Percentiles rank a stretch among this genome's conserved stretches.
Conservation (phyloP, 2,888 invertebrate species). For the Heteropelma amictum region DNA sequence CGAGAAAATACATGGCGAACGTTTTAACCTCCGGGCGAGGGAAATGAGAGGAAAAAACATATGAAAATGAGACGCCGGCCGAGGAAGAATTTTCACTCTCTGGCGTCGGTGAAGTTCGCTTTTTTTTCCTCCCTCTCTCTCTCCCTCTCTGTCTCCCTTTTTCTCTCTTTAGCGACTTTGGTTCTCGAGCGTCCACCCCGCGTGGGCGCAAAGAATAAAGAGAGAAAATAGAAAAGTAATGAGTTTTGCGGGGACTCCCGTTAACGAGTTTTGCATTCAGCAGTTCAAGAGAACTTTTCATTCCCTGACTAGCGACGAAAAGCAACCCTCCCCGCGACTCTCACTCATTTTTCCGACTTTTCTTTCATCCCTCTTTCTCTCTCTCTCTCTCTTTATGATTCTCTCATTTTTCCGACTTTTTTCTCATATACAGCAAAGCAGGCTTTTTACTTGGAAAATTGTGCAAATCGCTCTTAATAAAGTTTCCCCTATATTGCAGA, state of each 20-base stretch:
- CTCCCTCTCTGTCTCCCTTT: slow-evolving; percentile 23
- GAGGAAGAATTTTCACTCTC: slow-evolving; percentile 40
- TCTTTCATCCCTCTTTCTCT: neutral
- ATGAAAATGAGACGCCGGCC: slow-evolving; percentile 32
- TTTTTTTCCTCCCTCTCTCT: slow-evolving; percentile 19
- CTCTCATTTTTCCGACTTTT: slow-evolving; percentile 12
- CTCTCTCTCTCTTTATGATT: neutral
- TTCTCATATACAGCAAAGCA: slow-evolving; percentile 1
- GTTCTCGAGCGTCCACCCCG: slow-evolving; percentile 44
- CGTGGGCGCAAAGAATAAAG: slow-evolving; percentile 49
- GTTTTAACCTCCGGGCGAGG: slow-evolving; percentile 30
- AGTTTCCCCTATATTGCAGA: slow-evolving; percentile 37
- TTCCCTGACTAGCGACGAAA: slow-evolving; percentile 46
- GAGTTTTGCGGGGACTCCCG: slow-evolving; percentile 58
- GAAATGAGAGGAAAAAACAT: slow-evolving; percentile 26
- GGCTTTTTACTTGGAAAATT: slow-evolving; percentile 44
- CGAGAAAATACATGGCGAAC: slow-evolving; percentile 33
- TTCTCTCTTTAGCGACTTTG: slow-evolving; percentile 32
- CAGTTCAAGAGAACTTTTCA: slow-evolving; percentile 54
- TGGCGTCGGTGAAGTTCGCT: slow-evolving; percentile 38
- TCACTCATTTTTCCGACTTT: neutral
- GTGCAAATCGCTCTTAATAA: slow-evolving; percentile 55
- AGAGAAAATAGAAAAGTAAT: slow-evolving; percentile 62
- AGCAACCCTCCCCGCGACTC: slow-evolving; percentile 25
- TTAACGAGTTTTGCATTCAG: slow-evolving; percentile 63